Percentiles rank a stretch among this genome's conserved stretches.
phyloP scores from a whole-genome alignment of 2,888 invertebrate species.

The Myopa tessellatipennis region DNA sequence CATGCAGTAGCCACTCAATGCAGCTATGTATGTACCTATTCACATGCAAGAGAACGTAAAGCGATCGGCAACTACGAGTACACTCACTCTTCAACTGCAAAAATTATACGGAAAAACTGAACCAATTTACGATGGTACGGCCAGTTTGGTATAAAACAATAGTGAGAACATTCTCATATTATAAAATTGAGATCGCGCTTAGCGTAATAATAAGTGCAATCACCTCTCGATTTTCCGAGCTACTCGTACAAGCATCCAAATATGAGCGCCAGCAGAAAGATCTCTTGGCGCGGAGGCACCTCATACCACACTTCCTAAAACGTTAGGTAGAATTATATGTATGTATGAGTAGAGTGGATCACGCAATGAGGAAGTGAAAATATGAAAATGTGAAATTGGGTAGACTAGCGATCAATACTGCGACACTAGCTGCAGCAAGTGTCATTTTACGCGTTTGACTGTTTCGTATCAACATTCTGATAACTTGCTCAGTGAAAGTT shows the following conservation, averaged over 20 bases:
- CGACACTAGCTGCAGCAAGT: too few species aligned
- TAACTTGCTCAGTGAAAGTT: too few species aligned
- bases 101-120: slow-evolving; percentile 41
- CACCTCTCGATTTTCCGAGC: slow-evolving; percentile 49
- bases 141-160: slow-evolving; percentile 54
- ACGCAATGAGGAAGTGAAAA: background rate
- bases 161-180: slow-evolving; percentile 69
- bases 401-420: too few species aligned
- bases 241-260: slow-evolving; percentile 2
- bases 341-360: background rate
- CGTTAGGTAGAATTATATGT: background rate
- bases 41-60: background rate
- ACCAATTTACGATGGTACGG: slow-evolving; percentile 18
- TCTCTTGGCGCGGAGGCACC: background rate
- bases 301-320: background rate
- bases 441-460: too few species aligned
- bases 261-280: background rate
- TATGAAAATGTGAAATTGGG: background rate
- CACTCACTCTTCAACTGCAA: background rate
- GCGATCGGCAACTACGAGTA: background rate
- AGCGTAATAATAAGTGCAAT: slow-evolving; percentile 52
- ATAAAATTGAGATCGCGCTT: slow-evolving; percentile 66
- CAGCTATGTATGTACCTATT: background rate
- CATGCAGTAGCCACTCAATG: background rate
- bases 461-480: too few species aligned